Conservation (phyloP, 2,113 vertebrate species). For the Pachyramphus minor region DNA sequence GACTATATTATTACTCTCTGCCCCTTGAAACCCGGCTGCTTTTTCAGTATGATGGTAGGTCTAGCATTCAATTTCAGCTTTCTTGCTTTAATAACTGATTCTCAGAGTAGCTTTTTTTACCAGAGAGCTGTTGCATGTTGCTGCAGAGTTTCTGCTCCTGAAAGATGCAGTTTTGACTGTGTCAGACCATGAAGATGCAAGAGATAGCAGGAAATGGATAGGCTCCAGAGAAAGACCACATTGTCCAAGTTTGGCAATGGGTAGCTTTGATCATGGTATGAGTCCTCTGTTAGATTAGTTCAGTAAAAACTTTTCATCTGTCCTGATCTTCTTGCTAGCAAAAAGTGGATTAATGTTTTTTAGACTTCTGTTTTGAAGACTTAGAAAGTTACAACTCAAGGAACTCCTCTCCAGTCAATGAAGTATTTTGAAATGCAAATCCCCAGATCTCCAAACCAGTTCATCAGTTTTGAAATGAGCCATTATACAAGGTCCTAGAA, state of each 20-base stretch:
- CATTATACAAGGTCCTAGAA: neutral
- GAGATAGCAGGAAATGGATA: neutral
- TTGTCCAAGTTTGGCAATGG: neutral
- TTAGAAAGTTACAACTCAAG: neutral
- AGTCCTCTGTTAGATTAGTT: neutral
- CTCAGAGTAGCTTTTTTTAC: neutral
- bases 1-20: neutral
- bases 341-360: neutral
- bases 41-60: neutral
- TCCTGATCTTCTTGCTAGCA: neutral
- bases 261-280: neutral
- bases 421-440: neutral
- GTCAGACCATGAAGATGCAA: neutral
- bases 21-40: neutral
- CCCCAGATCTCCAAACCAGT: neutral
- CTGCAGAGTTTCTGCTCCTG: neutral
- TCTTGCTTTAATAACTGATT: constrained; percentile 2
- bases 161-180: neutral
- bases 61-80: neutral
- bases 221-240: neutral
- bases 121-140: neutral
- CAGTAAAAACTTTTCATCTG: neutral
- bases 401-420: neutral
- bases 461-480: neutral
- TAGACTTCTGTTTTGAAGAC: neutral